Evolutionary conservation across 2,113 vertebrate genomes (phyloP).

Genomic region (Silurus asotus): DNA sequence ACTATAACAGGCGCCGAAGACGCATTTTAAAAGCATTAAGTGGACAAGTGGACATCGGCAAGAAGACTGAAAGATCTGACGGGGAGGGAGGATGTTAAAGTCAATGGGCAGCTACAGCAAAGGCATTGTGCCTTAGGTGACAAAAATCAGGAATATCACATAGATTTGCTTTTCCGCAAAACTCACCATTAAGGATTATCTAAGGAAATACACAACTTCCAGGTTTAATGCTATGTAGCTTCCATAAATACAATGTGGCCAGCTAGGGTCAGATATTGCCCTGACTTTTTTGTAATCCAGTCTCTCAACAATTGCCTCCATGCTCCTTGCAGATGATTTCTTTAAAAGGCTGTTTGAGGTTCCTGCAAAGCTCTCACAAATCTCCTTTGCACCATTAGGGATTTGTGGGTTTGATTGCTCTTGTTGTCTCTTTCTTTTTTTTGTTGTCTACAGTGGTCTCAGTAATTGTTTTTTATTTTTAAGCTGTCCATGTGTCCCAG

Average conservation of each 20-base stretch:
- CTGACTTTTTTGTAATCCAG: conserved; percentile 45
- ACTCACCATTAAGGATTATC: conserved; percentile 19
- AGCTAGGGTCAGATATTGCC: conserved; percentile 66
- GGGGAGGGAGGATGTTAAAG: conserved; percentile 17
- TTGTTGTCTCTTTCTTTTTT: conserved; percentile 23
- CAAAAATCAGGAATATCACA: conserved; percentile 53
- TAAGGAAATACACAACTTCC: not conserved
- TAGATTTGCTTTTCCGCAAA: conserved; percentile 22
- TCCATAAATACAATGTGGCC: conserved; percentile 55
- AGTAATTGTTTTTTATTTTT: not conserved
- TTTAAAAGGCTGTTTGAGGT: conserved; percentile 32
- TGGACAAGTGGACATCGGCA: not conserved
- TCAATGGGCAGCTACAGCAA: conserved; percentile 39
- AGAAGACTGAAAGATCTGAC: conserved; percentile 44
- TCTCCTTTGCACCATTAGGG: conserved; percentile 27
- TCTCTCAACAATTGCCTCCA: conserved; percentile 26
- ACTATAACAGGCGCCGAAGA: not conserved
- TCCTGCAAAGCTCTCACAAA: not conserved
- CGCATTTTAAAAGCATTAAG: not conserved
- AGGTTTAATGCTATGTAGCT: conserved; percentile 53
- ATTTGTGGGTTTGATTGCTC: conserved; percentile 46
- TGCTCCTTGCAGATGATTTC: not conserved
- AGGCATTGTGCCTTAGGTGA: conserved; percentile 60
- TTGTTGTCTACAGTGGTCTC: not conserved
- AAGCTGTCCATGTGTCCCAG: not conserved